Conservation (phyloP, 2,113 vertebrate genomes). For the Sula dactylatra region DNA sequence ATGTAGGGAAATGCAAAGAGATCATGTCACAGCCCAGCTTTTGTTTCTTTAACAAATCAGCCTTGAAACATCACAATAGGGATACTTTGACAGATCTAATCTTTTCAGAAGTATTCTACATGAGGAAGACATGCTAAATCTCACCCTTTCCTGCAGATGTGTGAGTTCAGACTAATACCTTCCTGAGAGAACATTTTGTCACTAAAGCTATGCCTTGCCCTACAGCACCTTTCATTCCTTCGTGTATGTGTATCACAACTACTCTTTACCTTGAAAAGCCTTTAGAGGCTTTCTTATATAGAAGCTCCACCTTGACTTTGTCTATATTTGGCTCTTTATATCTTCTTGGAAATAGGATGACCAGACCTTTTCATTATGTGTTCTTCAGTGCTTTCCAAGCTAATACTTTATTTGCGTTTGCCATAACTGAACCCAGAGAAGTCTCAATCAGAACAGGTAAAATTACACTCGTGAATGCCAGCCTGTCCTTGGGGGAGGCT, state of each 20-base stretch:
- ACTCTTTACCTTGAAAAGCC: background rate
- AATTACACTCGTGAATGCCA: background rate
- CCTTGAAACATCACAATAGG: background rate
- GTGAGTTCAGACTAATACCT: background rate
- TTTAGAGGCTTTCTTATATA: background rate
- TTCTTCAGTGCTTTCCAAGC: background rate
- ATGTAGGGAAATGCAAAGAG: background rate
- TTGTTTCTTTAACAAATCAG: background rate
- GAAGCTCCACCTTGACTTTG: background rate
- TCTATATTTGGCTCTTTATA: background rate
- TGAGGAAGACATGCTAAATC: background rate
- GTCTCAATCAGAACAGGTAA: background rate
- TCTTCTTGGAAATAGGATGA: background rate
- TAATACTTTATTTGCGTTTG: background rate
- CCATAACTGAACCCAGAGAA: background rate
- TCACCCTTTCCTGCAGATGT: background rate
- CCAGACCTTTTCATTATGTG: background rate
- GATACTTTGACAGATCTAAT: background rate
- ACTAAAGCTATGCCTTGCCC: background rate
- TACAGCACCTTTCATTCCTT: background rate
- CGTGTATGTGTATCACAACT: background rate
- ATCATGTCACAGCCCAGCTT: background rate
- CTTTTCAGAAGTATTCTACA: background rate
- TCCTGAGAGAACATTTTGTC: background rate
- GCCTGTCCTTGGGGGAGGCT: background rate